These are phyloP conservation scores for Mastacembelus armatus DNA, from an alignment of 2,797 vertebrate genomes.

Conservation along the genomic window DNA sequence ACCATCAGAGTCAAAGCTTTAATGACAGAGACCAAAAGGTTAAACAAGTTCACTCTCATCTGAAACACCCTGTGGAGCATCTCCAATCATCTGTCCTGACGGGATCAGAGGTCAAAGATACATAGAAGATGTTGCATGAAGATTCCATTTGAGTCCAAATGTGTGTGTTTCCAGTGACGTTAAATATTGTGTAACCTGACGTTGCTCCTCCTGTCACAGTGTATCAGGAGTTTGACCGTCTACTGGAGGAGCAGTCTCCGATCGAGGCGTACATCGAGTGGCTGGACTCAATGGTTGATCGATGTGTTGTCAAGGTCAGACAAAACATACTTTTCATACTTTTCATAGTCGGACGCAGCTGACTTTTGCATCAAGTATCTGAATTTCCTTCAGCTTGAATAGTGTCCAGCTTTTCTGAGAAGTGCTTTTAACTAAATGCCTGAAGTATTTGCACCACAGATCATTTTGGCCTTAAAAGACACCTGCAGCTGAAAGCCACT, in stretches of 20 bases:
- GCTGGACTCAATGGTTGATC: constrained; percentile 99
- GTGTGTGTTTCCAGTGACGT: not conserved
- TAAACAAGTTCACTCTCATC: constrained; percentile 79
- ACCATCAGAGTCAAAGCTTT: constrained; percentile 73
- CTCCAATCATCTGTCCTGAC: constrained; percentile 61
- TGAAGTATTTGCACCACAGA: constrained; percentile 34
- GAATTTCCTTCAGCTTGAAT: not conserved
- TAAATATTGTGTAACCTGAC: not conserved
- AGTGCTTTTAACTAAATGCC: constrained; percentile 4
- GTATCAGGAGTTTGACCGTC: constrained; percentile 98
- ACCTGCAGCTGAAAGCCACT: constrained; percentile 61
- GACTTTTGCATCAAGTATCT: not conserved
- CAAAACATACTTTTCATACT: not conserved
- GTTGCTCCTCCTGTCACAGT: constrained; percentile 81
- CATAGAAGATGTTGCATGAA: constrained; percentile 34
- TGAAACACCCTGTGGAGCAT: constrained; percentile 75
- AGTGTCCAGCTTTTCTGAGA: too few relatives aligned
- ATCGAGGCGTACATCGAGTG: constrained; percentile 98
- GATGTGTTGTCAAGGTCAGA: constrained; percentile 97
- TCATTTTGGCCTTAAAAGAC: constrained; percentile 37
- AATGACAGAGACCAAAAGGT: constrained; percentile 81
- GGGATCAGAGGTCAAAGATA: constrained; percentile 76
- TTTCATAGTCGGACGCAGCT: not conserved
- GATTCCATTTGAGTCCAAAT: constrained; percentile 21
- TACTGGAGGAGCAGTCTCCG: constrained; percentile 97